Base-by-base conservation (phyloP, 2,797 vertebrate genomes). In the Gymnoscopelus microlampas region DNA sequence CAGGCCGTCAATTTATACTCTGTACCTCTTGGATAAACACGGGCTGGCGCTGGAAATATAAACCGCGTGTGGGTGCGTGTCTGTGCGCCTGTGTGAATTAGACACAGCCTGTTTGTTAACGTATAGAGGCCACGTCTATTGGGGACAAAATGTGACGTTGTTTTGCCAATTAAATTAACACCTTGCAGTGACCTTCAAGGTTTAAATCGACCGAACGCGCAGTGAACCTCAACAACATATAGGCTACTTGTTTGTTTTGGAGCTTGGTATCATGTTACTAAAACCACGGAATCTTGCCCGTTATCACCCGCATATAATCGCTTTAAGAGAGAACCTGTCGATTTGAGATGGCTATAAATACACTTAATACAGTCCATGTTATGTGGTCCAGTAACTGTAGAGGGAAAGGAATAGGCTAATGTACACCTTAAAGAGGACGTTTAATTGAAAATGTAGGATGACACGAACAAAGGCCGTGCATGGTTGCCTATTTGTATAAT, bases 11-110 rank as follows among this genome's bases (percentile, higher is more conserved):
- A 85, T 93, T 94, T 93, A 92, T 92, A 69, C 86, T 26, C 67
- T 1, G 72, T 73, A 56, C 65, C 39, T 88, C 85, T 84, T 91
- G 90, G 82, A 90, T 91, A 90, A 94, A 93, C 91, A 92, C 10
- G 60, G 77, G 67, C 82, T 74, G 84, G 81, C 77, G 80, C 85
- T 90, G 87, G 89, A 92, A 92, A 92, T 68, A 85, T 79, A 90
- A 85, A 89, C 85, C 77, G 63, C 26, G 68, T 71, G 80, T 71
- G 71, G 55, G 71, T 55, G 66, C 39, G 67, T 61, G 73, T 81
- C 66, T 60, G 51, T 57, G 57, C 49, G 74, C 56, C 71, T 74
- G 81, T 78, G 83, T 85, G 85, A 85, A 77, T 82, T 66, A 64
- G 83, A 88, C 85, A 85, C 79, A 78, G 87, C 69, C 60, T 77